Conservation (phyloP, 2,113 vertebrate genomes). For the Epinephelus moara region DNA sequence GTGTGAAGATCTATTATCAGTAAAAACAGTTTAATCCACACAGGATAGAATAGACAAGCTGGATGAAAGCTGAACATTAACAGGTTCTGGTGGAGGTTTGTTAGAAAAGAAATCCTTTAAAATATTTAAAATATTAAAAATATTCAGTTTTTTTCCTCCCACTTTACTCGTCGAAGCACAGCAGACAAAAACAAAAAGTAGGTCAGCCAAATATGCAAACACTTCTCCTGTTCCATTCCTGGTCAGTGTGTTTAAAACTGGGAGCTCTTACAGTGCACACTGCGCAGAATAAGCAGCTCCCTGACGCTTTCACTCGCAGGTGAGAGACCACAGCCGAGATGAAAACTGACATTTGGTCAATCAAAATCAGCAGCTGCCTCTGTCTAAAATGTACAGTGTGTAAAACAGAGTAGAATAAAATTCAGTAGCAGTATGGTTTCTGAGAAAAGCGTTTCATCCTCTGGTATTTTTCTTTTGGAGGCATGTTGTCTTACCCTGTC, state of each 20-base stretch:
- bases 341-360: no score
- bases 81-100: conserved; percentile 6
- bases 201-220: conserved; percentile 58
- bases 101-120: conserved; percentile 22
- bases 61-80: background rate
- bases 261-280: background rate
- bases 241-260: conserved; percentile 27
- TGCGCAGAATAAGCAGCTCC: background rate
- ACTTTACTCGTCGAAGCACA: conserved; percentile 19
- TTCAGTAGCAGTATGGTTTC: no score
- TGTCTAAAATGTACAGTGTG: no score
- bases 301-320: background rate
- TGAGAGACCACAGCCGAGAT: no score
- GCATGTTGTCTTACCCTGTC: no score
- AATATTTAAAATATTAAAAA: conserved; percentile 48
- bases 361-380: no score
- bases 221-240: conserved; percentile 18
- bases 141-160: background rate
- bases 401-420: no score
- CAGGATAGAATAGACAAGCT: background rate
- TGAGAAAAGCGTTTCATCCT: no score
- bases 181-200: conserved; percentile 60
- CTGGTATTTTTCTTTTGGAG: no score
- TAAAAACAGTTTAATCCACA: background rate
- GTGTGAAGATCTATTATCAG: background rate